Evolutionary conservation across 2,888 invertebrate genomes (phyloP).

Genomic region (Meliscaeva auricollis): DNA sequence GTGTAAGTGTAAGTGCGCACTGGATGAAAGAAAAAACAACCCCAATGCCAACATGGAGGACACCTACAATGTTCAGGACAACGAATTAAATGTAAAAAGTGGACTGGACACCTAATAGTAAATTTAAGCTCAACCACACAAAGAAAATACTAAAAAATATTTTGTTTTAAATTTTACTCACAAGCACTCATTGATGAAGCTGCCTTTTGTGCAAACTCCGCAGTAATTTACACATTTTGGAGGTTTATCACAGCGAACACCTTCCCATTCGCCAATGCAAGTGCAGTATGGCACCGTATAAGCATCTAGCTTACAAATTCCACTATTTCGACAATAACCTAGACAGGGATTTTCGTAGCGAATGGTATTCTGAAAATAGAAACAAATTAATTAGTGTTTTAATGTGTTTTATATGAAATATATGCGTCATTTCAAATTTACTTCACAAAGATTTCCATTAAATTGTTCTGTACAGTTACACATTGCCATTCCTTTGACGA

Average conservation of each 20-base stretch:
- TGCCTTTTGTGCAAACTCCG: constrained; percentile 82
- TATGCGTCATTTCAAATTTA: constrained; percentile 31
- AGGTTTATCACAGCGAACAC: constrained; percentile 85
- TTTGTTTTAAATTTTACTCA: constrained; percentile 75
- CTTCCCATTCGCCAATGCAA: constrained; percentile 86
- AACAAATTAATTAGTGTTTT: neutral
- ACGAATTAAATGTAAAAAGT: too few species aligned
- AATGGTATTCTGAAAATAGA: constrained; percentile 83
- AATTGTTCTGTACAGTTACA: constrained; percentile 86
- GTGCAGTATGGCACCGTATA: constrained; percentile 85
- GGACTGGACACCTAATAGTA: too few species aligned
- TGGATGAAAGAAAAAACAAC: too few species aligned
- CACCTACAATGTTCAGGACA: too few species aligned
- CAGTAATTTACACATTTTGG: constrained; percentile 82
- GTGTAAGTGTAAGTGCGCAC: too few species aligned
- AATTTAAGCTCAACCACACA: too few species aligned
- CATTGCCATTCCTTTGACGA: constrained; percentile 84
- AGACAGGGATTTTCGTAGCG: constrained; percentile 88
- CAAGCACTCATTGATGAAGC: constrained; percentile 83
- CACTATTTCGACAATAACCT: constrained; percentile 86
- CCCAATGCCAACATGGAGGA: too few species aligned
- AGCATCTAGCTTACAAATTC: constrained; percentile 86
- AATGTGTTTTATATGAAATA: neutral
- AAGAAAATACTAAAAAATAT: too few species aligned
- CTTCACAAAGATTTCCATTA: constrained; percentile 86